Percentiles rank a stretch among this genome's conserved stretches.
phyloP scores from a whole-genome alignment of 2,888 invertebrate species.

The Strigamia transsilvanica region DNA sequence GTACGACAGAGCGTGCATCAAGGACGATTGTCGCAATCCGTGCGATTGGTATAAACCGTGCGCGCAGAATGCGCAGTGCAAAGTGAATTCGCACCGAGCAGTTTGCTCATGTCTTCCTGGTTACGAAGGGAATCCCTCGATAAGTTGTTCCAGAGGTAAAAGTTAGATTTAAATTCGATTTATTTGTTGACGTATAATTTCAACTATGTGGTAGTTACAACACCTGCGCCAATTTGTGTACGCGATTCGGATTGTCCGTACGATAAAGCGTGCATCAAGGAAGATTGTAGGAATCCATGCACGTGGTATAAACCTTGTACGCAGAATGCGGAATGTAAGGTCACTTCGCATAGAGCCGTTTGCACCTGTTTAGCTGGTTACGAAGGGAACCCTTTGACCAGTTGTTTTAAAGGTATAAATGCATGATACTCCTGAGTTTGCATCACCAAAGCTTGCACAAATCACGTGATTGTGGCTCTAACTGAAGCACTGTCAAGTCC shows the following conservation, averaged over 20 bases:
- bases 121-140: constrained; percentile 55
- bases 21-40: constrained; percentile 45
- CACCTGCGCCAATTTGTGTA: constrained; percentile 53
- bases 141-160: not conserved
- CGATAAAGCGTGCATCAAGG: constrained; percentile 55
- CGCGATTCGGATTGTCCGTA: constrained; percentile 55
- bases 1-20: constrained; percentile 46
- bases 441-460: too few relatives aligned
- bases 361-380: constrained; percentile 59
- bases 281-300: constrained; percentile 57
- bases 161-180: not conserved
- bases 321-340: constrained; percentile 55
- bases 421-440: constrained; percentile 26
- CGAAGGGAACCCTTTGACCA: constrained; percentile 60
- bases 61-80: constrained; percentile 80
- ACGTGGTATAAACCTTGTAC: constrained; percentile 64
- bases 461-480: too few relatives aligned
- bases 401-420: constrained; percentile 59
- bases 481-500: not conserved
- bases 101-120: constrained; percentile 68
- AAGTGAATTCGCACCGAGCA: constrained; percentile 75
- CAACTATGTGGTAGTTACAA: constrained; percentile 1
- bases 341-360: constrained; percentile 63
- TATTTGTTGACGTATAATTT: not conserved
- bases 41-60: constrained; percentile 66